phyloP scores from a whole-genome alignment of 1,140 invertebrate species.

The Prorops nasuta region DNA sequence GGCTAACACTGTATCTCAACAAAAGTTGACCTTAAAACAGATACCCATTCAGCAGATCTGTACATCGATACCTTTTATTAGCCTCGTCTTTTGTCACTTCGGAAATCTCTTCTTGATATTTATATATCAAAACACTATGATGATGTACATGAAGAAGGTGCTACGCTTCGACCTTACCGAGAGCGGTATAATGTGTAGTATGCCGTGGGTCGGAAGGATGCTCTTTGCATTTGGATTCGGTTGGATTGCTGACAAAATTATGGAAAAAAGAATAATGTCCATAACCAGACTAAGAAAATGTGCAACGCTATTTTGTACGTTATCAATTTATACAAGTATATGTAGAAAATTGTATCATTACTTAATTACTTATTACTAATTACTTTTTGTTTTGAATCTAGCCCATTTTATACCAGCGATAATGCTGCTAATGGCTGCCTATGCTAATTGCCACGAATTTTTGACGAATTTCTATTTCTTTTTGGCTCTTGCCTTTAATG shows the following conservation, averaged over 20 bases:
- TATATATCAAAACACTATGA: slow-evolving; percentile 83
- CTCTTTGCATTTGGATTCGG: slow-evolving; percentile 68
- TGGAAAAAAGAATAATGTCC: slow-evolving; percentile 56
- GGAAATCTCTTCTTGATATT: slow-evolving; percentile 73
- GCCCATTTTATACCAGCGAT: slow-evolving; percentile 71
- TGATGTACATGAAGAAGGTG: slow-evolving; percentile 60
- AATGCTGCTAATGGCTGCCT: slow-evolving; percentile 64
- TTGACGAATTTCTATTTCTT: slow-evolving; percentile 67
- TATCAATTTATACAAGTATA: not conserved
- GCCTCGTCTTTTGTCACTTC: slow-evolving; percentile 65
- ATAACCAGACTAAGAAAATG: slow-evolving; percentile 67
- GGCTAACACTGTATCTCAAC: slow-evolving; percentile 21
- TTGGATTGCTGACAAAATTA: slow-evolving; percentile 62
- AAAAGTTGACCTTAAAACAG: slow-evolving; percentile 26
- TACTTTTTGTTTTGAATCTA: slow-evolving; percentile 37
- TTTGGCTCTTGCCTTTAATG: slow-evolving; percentile 76
- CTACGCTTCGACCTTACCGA: slow-evolving; percentile 77
- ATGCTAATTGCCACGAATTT: slow-evolving; percentile 63
- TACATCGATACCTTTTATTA: slow-evolving; percentile 67
- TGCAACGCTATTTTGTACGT: slow-evolving; percentile 68
- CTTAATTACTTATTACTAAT: not conserved
- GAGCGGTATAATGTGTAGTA: slow-evolving; percentile 63
- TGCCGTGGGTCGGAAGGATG: slow-evolving; percentile 66
- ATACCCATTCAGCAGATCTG: slow-evolving; percentile 52
- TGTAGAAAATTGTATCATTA: not conserved